A percentile compares a stretch with the other conserved stretches of the same genome.
phyloP scores from a whole-genome alignment of 2,797 vertebrate species.

The Gallinago nigripennis region DNA sequence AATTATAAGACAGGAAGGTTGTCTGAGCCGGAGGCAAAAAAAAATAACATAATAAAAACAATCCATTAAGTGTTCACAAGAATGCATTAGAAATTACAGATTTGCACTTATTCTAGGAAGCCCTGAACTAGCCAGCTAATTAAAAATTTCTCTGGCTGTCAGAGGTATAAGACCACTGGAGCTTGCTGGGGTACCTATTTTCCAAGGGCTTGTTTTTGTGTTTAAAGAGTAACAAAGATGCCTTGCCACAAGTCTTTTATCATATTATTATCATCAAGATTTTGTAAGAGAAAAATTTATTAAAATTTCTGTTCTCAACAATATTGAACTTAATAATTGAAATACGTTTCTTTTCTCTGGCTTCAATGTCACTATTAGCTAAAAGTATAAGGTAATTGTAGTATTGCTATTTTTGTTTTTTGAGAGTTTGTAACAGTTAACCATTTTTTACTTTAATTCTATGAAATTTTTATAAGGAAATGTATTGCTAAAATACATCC shows the following conservation, averaged over 20 bases:
- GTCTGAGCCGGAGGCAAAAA: background rate
- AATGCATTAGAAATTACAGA: constrained; percentile 10
- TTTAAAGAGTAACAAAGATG: background rate
- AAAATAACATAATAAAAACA: background rate
- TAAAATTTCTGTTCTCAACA: background rate
- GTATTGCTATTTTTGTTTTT: background rate
- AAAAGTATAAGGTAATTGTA: background rate
- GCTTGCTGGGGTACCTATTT: background rate
- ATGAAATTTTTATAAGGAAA: background rate
- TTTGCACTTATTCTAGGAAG: constrained; percentile 5
- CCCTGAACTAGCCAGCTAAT: constrained; percentile 29
- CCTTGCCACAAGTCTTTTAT: background rate
- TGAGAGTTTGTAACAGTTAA: background rate
- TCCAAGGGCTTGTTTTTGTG: background rate
- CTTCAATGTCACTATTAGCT: background rate
- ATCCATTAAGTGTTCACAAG: background rate
- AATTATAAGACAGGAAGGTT: background rate
- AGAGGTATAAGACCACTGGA: background rate
- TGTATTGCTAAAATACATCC: background rate
- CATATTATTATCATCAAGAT: background rate
- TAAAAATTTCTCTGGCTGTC: constrained; percentile 46
- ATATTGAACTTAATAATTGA: background rate
- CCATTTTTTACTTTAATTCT: background rate
- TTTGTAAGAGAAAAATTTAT: background rate
- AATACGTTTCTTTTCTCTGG: background rate